These are phyloP conservation scores for Mythimna albipuncta DNA, from an alignment of 2,888 invertebrate genomes.

Conservation along the genomic window DNA sequence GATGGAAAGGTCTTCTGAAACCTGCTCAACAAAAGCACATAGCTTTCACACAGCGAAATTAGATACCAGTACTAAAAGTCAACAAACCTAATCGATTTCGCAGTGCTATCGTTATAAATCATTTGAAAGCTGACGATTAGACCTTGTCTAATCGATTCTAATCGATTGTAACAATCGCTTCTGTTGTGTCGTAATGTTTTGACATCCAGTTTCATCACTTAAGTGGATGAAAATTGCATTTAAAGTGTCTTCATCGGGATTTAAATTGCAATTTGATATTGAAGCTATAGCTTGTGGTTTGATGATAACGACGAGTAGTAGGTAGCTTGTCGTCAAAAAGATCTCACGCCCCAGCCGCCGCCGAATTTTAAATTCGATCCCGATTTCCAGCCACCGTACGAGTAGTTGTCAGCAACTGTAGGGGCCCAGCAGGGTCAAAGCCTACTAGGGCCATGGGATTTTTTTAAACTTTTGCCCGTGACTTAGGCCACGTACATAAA, in stretches of 20 bases:
- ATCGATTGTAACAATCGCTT: slow-evolving; percentile 61
- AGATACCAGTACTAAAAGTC: slow-evolving; percentile 22
- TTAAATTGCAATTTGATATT: slow-evolving; percentile 1
- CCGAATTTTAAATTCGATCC: no score
- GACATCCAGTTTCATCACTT: slow-evolving; percentile 55
- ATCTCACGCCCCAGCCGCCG: no score
- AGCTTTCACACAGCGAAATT: slow-evolving; percentile 41
- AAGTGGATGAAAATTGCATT: slow-evolving; percentile 13
- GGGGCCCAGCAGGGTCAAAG: no score
- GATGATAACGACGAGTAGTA: no score
- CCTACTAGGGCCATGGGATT: no score
- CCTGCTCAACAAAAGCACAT: background rate
- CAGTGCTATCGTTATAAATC: slow-evolving; percentile 59
- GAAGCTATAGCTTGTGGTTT: background rate
- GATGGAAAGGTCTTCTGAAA: background rate
- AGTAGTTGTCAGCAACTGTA: no score
- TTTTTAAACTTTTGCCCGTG: no score
- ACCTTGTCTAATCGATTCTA: slow-evolving; percentile 55
- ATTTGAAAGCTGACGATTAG: slow-evolving; percentile 62
- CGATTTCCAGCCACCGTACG: no score
- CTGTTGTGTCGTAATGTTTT: slow-evolving; percentile 56
- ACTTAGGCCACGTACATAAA: no score
- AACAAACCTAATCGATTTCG: slow-evolving; percentile 60
- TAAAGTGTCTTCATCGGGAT: slow-evolving; percentile 4
- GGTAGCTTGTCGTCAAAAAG: no score